Conservation (phyloP, 2,888 invertebrate genomes). For the Deroplatys truncata region DNA sequence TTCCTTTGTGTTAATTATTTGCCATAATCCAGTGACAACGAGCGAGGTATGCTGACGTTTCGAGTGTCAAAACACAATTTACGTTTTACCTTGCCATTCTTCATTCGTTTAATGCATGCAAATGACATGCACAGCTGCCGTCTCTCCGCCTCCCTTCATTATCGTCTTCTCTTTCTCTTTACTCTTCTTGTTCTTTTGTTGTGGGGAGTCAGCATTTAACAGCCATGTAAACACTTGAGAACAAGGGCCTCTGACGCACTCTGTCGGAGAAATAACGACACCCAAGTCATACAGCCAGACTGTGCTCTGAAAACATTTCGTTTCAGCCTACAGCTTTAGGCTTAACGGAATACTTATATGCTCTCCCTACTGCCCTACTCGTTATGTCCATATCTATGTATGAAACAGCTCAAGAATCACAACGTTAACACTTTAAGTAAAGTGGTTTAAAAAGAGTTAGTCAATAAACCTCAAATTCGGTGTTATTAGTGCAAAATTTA, state of each 20-base stretch:
- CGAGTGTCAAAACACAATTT: not conserved
- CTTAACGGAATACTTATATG: too few relatives aligned
- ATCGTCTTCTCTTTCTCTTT: not conserved
- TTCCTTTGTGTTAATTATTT: not conserved
- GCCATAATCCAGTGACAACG: not conserved
- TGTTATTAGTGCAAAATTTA: too few relatives aligned
- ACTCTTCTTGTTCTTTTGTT: not conserved
- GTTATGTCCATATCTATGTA: too few relatives aligned
- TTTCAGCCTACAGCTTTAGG: too few relatives aligned
- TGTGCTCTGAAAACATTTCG: too few relatives aligned
- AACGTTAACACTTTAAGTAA: too few relatives aligned
- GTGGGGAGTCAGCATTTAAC: not conserved
- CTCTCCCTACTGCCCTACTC: too few relatives aligned
- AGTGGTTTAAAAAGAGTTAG: too few relatives aligned
- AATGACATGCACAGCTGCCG: not conserved
- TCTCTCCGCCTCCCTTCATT: not conserved
- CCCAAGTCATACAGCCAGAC: too few relatives aligned
- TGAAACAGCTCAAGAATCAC: too few relatives aligned
- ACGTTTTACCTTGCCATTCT: not conserved
- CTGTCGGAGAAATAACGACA: not conserved
- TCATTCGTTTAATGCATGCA: not conserved
- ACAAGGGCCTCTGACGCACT: not conserved
- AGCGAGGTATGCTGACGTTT: not conserved
- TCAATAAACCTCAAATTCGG: too few relatives aligned
- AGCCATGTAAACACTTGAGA: not conserved